These are phyloP conservation scores for Augochlorella aurata DNA, from an alignment of 2,888 invertebrate genomes.

Conservation along the genomic window DNA sequence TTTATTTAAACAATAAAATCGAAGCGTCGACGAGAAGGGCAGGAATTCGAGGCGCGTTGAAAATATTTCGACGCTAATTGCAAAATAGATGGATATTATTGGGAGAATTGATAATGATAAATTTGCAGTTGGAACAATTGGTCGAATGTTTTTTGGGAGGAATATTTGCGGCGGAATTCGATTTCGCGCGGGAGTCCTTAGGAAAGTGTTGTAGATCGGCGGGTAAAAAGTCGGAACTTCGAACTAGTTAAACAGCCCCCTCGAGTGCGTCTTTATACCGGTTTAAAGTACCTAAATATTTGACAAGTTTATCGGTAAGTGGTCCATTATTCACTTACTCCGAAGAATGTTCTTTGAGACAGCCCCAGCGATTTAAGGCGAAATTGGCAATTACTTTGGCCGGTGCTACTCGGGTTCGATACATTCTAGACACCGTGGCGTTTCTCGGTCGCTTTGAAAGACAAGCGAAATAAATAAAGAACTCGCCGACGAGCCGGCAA, in stretches of 20 bases:
- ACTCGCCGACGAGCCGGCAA: background rate
- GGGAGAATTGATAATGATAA: background rate
- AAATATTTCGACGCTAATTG: too few species aligned
- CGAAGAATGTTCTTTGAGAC: slow-evolving; percentile 27
- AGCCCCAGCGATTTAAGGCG: slow-evolving; percentile 32
- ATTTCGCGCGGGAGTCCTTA: too few species aligned
- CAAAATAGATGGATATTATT: background rate
- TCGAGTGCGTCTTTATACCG: background rate
- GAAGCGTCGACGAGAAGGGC: too few species aligned
- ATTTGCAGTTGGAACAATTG: background rate
- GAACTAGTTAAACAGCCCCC: background rate
- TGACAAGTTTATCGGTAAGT: slow-evolving; percentile 29
- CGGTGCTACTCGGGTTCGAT: slow-evolving; percentile 26
- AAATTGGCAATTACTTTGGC: slow-evolving; percentile 50
- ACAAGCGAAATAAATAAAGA: slow-evolving; percentile 10
- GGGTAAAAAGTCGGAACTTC: background rate
- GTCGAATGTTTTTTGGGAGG: background rate
- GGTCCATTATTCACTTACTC: slow-evolving; percentile 26
- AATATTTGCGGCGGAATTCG: background rate
- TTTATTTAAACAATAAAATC: too few species aligned
- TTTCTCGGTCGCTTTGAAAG: slow-evolving; percentile 31
- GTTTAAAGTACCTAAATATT: slow-evolving; percentile 12
- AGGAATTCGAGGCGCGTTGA: too few species aligned
- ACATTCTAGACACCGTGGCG: slow-evolving; percentile 19
- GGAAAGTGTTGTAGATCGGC: background rate